These are phyloP conservation scores for Itoplectis maculator DNA, from an alignment of 2,888 invertebrate species.

Conservation along the genomic window DNA sequence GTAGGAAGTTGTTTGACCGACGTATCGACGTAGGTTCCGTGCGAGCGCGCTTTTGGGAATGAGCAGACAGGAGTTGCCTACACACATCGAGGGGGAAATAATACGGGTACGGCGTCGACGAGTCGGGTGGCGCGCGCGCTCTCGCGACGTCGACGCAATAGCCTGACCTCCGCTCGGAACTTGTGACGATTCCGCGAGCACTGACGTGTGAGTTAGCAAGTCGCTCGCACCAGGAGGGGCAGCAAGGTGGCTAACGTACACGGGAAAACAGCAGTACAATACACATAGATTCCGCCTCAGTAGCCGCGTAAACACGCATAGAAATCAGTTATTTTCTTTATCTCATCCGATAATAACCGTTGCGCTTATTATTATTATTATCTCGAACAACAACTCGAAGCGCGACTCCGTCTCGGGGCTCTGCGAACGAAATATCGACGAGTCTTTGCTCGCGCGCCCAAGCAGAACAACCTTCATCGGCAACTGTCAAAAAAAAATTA, in stretches of 20 bases:
- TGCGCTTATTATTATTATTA: too few relatives aligned
- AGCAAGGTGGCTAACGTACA: constrained; percentile 14
- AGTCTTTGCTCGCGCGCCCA: constrained; percentile 5
- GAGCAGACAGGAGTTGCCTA: too few relatives aligned
- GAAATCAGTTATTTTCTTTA: constrained; percentile 50
- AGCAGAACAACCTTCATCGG: constrained; percentile 5
- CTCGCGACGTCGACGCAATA: constrained; percentile 2
- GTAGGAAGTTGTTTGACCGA: too few relatives aligned
- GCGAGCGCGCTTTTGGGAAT: too few relatives aligned
- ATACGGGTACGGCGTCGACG: neutral
- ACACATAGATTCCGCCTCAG: constrained; percentile 45
- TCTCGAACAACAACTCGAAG: neutral
- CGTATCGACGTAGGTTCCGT: too few relatives aligned
- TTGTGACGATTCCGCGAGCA: constrained; percentile 30
- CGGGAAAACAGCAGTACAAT: constrained; percentile 4
- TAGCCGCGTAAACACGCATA: constrained; percentile 31
- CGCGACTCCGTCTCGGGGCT: neutral
- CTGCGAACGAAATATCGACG: neutral
- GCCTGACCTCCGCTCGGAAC: constrained; percentile 4
- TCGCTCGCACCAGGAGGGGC: constrained; percentile 28
- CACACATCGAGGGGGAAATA: too few relatives aligned
- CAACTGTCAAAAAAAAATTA: constrained; percentile 41
- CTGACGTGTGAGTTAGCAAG: constrained; percentile 53
- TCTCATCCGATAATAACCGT: constrained; percentile 18
- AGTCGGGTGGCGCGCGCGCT: neutral